phyloP scores from a whole-genome alignment of 2,797 vertebrate species.

The Enteromius mattozi region DNA sequence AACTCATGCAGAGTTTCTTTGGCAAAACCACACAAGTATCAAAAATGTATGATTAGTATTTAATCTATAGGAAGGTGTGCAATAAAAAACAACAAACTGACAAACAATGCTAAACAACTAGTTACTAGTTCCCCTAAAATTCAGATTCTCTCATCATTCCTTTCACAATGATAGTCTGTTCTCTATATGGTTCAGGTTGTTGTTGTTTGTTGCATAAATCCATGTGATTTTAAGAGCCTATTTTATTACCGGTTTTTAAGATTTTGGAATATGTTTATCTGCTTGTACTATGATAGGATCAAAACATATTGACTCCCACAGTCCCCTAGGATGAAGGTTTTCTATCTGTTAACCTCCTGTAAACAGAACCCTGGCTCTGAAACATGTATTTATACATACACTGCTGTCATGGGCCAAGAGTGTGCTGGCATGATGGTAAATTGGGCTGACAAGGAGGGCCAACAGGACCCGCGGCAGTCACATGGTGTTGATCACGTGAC shows the following conservation, averaged over 20 bases:
- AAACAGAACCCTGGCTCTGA: slow-evolving; percentile 21
- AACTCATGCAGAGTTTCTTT: neutral
- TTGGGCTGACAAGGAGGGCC: slow-evolving; percentile 71
- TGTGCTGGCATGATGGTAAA: slow-evolving; percentile 75
- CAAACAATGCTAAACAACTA: neutral
- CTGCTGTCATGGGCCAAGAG: slow-evolving; percentile 68
- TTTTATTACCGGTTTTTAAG: neutral
- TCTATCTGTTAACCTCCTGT: neutral
- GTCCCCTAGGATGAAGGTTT: neutral
- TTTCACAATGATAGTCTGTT: neutral
- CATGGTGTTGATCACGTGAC: slow-evolving; percentile 68
- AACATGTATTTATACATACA: slow-evolving; percentile 40
- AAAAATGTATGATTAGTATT: neutral
- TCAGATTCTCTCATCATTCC: neutral
- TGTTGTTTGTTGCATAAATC: neutral
- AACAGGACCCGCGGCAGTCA: slow-evolving; percentile 66
- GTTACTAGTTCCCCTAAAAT: neutral
- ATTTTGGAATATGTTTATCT: neutral
- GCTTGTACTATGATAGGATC: neutral
- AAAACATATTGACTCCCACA: neutral
- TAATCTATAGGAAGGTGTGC: neutral
- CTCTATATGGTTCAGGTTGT: neutral
- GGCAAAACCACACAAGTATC: neutral
- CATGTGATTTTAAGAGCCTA: neutral
- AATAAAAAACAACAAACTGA: neutral